Conservation (phyloP, 2,797 vertebrate genomes). For the Lithobates pipiens region DNA sequence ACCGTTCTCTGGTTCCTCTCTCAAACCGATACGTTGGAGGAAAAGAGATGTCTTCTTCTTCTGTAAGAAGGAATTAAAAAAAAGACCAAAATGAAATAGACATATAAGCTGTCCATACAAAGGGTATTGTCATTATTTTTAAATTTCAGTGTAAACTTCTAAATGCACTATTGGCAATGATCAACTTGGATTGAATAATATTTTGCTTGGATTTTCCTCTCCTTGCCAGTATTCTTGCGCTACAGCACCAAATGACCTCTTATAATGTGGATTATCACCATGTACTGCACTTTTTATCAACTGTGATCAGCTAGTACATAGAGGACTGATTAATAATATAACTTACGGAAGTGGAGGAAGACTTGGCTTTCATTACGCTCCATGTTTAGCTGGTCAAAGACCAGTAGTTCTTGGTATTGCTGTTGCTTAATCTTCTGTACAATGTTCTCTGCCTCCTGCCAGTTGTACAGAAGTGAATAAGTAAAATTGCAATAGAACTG, state of each 20-base stretch:
- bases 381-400: conserved; percentile 88
- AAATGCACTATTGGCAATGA: no score
- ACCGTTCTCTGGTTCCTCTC: conserved; percentile 89
- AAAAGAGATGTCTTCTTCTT: conserved; percentile 97
- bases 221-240: no score
- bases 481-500: neutral
- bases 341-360: conserved; percentile 93
- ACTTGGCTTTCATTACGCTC: conserved; percentile 87
- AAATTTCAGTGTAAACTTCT: no score
- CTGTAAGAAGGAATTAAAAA: conserved; percentile 70
- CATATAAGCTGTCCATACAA: no score
- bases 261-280: no score
- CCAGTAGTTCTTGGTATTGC: conserved; percentile 89
- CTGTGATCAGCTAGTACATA: no score
- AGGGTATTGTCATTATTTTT: no score
- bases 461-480: conserved; percentile 47
- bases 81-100: no score
- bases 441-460: conserved; percentile 94
- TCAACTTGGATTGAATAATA: no score
- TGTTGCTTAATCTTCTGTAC: conserved; percentile 94
- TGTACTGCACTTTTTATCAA: no score
- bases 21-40: conserved; percentile 97
- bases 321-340: neutral
- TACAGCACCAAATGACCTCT: no score
- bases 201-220: no score